phyloP scores from a whole-genome alignment of 2,797 vertebrate species.

The Chelmon rostratus region DNA sequence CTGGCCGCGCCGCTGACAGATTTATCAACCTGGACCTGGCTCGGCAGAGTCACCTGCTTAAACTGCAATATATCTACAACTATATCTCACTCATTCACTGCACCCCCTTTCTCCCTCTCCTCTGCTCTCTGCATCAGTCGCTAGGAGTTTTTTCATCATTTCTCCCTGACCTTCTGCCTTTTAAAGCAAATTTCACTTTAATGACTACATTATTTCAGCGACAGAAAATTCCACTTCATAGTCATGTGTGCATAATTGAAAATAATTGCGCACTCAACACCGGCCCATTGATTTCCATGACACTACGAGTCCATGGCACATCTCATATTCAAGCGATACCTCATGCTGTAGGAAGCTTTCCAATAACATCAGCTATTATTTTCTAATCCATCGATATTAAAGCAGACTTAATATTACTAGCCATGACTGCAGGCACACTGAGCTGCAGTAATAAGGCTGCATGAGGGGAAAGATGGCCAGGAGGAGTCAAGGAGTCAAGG shows the following conservation, averaged over 20 bases:
- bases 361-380: slow-evolving; percentile 51
- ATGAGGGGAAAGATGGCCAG: slow-evolving; percentile 21
- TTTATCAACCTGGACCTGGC: slow-evolving; percentile 76
- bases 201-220: slow-evolving; percentile 14
- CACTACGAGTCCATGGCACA: slow-evolving; percentile 40
- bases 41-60: slow-evolving; percentile 56
- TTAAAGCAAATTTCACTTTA: neutral
- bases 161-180: slow-evolving; percentile 1
- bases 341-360: slow-evolving; percentile 48
- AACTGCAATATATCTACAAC: slow-evolving; percentile 68
- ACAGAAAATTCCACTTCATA: slow-evolving; percentile 29
- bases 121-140: slow-evolving; percentile 16
- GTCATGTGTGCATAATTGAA: slow-evolving; percentile 52
- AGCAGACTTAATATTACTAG: slow-evolving; percentile 53
- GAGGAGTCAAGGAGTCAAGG: slow-evolving; percentile 59
- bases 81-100: slow-evolving; percentile 44
- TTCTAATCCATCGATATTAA: slow-evolving; percentile 64
- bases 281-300: slow-evolving; percentile 53
- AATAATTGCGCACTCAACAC: slow-evolving; percentile 59
- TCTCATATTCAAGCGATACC: slow-evolving; percentile 36
- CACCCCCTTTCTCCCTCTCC: neutral
- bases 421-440: slow-evolving; percentile 51
- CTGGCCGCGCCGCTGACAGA: slow-evolving; percentile 76
- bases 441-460: slow-evolving; percentile 43
- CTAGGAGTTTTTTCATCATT: neutral